Percentiles rank a stretch among this genome's conserved stretches.
Evolutionary conservation across 1,140 invertebrate genomes (phyloP).

Genomic region (Drosophila elegans): DNA sequence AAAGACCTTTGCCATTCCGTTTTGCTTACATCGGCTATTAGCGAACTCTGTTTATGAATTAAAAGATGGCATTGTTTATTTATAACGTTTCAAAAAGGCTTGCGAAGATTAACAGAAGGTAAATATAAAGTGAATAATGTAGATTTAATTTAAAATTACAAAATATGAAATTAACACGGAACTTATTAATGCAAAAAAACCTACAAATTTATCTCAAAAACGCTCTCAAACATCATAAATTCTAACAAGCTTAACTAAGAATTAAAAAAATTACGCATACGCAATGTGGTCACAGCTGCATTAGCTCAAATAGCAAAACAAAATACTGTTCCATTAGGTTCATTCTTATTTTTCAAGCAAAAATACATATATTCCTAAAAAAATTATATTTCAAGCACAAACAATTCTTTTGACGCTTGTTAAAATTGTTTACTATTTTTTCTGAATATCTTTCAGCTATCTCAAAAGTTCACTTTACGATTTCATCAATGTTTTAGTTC

Average conservation of each 20-base stretch:
- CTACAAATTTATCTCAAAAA: no score
- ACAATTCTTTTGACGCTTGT: neutral
- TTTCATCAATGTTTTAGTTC: constrained; percentile 28
- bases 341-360: constrained; percentile 1
- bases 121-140: no score
- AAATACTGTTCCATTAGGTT: constrained; percentile 9
- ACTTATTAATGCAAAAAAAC: neutral
- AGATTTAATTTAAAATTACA: no score
- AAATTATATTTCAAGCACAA: neutral
- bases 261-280: constrained; percentile 44
- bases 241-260: neutral
- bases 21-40: constrained; percentile 15
- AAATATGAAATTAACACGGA: no score
- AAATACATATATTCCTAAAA: neutral
- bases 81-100: constrained; percentile 7
- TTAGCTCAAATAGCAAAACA: constrained; percentile 5
- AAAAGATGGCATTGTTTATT: constrained; percentile 6
- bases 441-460: neutral
- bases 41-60: constrained; percentile 5
- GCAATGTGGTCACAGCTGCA: constrained; percentile 25
- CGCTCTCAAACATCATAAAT: neutral
- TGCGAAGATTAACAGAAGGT: no score
- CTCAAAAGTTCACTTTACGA: constrained; percentile 8
- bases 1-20: constrained; percentile 34
- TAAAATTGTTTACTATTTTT: neutral